Base-by-base conservation (phyloP, 1,140 invertebrate genomes). In the Drosophila sp. region DNA sequence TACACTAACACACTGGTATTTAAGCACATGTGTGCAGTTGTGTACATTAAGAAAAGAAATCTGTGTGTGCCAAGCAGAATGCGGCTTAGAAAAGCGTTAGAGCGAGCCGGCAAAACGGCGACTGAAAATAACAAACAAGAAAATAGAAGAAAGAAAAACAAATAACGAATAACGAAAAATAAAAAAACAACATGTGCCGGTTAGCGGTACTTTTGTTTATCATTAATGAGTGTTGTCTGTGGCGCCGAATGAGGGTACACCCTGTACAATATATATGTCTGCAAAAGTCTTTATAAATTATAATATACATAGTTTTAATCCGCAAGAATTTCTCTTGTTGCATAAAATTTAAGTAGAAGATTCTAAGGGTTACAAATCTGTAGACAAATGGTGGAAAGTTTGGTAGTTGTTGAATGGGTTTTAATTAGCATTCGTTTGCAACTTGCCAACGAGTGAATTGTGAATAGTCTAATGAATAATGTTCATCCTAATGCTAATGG, bases 171-270 rank as follows among this genome's bases (percentile, higher is more conserved):
- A 13, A 53, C 56, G 18, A 14, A 40, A 36, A 53, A 59, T 36
- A 63, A 53, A 71, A 56, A 29, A 71, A 71, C 59, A 65, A 72
- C 70, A 72, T 72, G 38, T 72, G 70, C 54, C 29, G 54, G 18
- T 38, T 72, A 72, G 54, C 70, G 48, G 63, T 59, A 63, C 69
- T 74, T 76, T 74, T 80, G 69, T 72, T 86, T 70, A 73, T 62
- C 80, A 76, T 76, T 65, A 76, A 65, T 65, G 51, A 69, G 43
- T 62, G 65, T 70, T 77, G 46, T 40, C 56, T 73, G 46, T 56
- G 14, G 27, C 46, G 13, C 46, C 46, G 46, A 50, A 7, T n/a
- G n/a, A 7, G 46, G n/a, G 9, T 38, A n/a, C 16, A 38, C 29
- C 16, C 50, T 53, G 25, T 53, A 18, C 2, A 53, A 8, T 50